phyloP scores from a whole-genome alignment of 53 echinoderm and acorn worm genomes.

The Paracentrotus lividus region DNA sequence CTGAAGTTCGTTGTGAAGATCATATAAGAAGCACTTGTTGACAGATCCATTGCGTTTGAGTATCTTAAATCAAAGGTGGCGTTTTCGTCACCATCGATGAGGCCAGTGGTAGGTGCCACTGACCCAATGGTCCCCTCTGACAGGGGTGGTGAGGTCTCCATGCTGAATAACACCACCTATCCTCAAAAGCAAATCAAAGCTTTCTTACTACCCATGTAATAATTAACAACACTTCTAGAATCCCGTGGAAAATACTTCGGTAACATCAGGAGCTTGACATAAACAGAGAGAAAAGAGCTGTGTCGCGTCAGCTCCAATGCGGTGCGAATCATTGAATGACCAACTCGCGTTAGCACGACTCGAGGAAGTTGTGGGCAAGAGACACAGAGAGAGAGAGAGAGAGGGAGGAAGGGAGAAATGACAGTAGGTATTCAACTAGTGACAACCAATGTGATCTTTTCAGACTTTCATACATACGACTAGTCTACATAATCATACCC shows the following conservation, averaged over 20 bases:
- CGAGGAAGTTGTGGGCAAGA: slow-evolving; percentile 1
- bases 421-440: not conserved
- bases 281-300: not conserved
- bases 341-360: not conserved
- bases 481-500: slow-evolving; percentile 20
- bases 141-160: not conserved
- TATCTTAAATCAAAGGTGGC: slow-evolving; percentile 8
- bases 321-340: not conserved
- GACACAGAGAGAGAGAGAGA: not conserved
- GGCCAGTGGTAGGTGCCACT: not conserved
- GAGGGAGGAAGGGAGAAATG: not conserved
- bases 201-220: not conserved
- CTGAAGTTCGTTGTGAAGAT: slow-evolving; percentile 40
- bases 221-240: not conserved
- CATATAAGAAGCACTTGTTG: not conserved
- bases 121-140: not conserved
- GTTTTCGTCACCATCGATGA: not conserved
- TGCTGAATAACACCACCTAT: not conserved
- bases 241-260: not conserved
- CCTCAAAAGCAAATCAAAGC: not conserved
- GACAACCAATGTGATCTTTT: not conserved
- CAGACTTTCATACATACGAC: not conserved
- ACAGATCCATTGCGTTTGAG: not conserved
- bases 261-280: not conserved
- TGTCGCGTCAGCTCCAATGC: not conserved